Evolutionary conservation across 2,113 vertebrate genomes (phyloP).

Genomic region (Myrmophylax atrothorax): DNA sequence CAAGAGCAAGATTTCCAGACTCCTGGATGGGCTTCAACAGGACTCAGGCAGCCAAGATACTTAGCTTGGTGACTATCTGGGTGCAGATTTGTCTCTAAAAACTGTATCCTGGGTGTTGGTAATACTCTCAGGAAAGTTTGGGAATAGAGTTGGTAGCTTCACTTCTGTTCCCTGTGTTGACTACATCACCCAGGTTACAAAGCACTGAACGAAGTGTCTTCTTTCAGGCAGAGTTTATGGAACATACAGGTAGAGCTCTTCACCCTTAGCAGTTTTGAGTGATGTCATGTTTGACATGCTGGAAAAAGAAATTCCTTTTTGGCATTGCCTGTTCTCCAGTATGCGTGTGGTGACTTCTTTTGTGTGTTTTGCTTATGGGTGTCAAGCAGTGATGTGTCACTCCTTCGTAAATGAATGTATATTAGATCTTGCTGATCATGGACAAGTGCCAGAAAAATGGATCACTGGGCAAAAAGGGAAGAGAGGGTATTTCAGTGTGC

Average conservation of each 20-base stretch:
- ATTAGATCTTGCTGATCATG: not conserved
- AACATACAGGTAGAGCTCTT: not conserved
- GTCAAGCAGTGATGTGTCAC: not conserved
- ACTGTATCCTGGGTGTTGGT: fast-evolving
- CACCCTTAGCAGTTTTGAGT: not conserved
- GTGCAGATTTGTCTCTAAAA: not conserved
- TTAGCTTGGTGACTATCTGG: not conserved
- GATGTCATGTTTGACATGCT: not conserved
- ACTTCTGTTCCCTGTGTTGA: not conserved
- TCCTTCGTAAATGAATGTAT: not conserved
- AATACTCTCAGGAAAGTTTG: not conserved
- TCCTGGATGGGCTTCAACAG: not conserved
- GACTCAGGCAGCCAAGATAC: not conserved
- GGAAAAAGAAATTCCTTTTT: not conserved
- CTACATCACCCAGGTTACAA: not conserved
- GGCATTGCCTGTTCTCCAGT: not conserved
- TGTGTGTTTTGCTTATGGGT: not conserved
- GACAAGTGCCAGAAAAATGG: not conserved
- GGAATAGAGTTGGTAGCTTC: not conserved
- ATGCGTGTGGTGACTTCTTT: not conserved
- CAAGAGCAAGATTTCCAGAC: not conserved
- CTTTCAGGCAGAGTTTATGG: not conserved
- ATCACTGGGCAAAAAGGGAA: not conserved
- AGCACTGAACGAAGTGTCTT: not conserved
- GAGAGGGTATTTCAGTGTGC: not conserved